Evolutionary conservation across 2,113 vertebrate species (phyloP).

Genomic region (Anguilla rostrata): DNA sequence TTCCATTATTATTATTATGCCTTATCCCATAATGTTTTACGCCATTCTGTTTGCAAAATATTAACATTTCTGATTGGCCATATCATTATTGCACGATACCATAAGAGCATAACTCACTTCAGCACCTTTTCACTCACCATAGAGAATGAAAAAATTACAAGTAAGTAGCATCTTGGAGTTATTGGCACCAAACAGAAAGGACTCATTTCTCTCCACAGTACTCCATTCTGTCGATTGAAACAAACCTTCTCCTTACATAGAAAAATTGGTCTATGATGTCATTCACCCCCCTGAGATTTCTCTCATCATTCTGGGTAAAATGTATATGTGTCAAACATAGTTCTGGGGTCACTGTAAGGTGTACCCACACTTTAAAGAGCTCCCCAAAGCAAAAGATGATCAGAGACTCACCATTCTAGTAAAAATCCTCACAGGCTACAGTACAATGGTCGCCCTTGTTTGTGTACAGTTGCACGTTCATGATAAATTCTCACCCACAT

Average conservation of each 20-base stretch:
- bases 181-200: background rate
- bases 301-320: background rate
- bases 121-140: background rate
- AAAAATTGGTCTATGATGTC: background rate
- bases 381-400: background rate
- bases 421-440: background rate
- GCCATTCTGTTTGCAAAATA: background rate
- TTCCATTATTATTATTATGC: background rate
- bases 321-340: background rate
- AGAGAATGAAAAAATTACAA: background rate
- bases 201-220: background rate
- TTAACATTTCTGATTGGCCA: background rate
- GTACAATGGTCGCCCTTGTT: background rate
- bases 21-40: background rate
- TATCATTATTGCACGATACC: background rate
- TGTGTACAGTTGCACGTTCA: conserved; percentile 5
- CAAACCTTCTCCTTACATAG: background rate
- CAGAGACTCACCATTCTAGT: background rate
- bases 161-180: background rate
- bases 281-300: background rate
- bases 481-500: conserved; percentile 9
- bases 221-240: background rate
- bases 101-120: background rate
- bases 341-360: conserved; percentile 1
- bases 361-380: background rate